phyloP scores from a whole-genome alignment of 2,888 invertebrate species.

The Limnephilus marmoratus region DNA sequence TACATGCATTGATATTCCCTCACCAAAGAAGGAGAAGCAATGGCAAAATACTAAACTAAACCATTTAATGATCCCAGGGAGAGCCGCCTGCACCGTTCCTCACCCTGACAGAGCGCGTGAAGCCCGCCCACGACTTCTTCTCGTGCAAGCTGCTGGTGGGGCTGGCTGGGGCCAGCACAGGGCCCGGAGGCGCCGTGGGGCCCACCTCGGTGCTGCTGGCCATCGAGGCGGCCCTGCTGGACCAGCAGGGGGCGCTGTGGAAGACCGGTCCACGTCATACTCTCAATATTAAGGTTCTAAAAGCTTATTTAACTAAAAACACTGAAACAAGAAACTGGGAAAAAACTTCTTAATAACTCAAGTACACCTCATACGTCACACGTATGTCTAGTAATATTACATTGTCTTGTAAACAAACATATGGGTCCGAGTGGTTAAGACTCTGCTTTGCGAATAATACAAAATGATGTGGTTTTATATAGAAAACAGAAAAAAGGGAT shows the following conservation, averaged over 20 bases:
- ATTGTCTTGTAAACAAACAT: too few relatives aligned
- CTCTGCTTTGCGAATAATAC: too few relatives aligned
- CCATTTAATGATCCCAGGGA: conserved; percentile 59
- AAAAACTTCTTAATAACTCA: too few relatives aligned
- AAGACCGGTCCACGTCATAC: conserved; percentile 91
- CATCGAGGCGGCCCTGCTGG: conserved; percentile 91
- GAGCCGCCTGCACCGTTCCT: conserved; percentile 70
- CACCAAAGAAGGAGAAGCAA: conserved; percentile 60
- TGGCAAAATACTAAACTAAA: conserved; percentile 54
- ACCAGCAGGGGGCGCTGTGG: conserved; percentile 91
- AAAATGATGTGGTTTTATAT: too few relatives aligned
- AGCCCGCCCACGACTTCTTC: conserved; percentile 96
- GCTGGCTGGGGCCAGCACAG: conserved; percentile 75
- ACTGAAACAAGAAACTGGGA: too few relatives aligned
- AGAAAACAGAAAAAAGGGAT: too few relatives aligned
- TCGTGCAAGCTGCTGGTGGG: conserved; percentile 93
- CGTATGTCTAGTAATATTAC: too few relatives aligned
- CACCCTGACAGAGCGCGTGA: conserved; percentile 87
- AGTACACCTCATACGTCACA: too few relatives aligned
- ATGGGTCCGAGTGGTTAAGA: too few relatives aligned
- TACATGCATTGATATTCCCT: too few relatives aligned
- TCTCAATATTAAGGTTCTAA: conserved; percentile 83
- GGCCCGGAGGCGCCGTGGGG: conserved; percentile 70
- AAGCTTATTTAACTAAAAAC: not conserved
- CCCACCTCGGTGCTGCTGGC: conserved; percentile 79